Evolutionary conservation across 2,888 invertebrate genomes (phyloP).

Genomic region (Pollenia angustigena): DNA sequence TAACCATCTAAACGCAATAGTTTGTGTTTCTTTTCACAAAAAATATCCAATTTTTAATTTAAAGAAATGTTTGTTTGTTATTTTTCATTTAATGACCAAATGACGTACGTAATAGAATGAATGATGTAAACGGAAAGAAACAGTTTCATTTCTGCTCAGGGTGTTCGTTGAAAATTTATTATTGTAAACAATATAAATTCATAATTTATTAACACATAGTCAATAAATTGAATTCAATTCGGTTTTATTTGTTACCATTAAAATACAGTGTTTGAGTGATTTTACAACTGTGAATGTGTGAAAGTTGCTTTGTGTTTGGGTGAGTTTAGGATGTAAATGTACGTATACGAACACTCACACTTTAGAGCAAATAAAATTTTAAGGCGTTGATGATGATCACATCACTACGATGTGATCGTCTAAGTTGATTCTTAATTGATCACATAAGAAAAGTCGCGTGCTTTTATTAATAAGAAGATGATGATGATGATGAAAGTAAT

Average conservation of each 20-base stretch:
- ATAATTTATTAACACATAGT: constrained; percentile 67
- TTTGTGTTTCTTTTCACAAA: not conserved
- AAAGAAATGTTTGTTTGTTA: not conserved
- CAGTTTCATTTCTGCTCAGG: constrained; percentile 3
- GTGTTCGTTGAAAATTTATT: constrained; percentile 45
- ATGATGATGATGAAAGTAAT: constrained; percentile 36
- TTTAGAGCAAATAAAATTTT: constrained; percentile 16
- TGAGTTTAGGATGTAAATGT: constrained; percentile 15
- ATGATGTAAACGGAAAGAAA: constrained; percentile 21
- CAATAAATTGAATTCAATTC: constrained; percentile 70
- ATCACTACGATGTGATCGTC: constrained; percentile 49
- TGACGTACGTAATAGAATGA: constrained; percentile 47
- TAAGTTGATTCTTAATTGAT: constrained; percentile 65
- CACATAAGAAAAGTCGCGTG: constrained; percentile 73
- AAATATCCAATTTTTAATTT: not conserved
- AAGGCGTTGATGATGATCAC: constrained; percentile 61
- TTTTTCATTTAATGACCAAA: constrained; percentile 13
- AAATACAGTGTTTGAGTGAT: constrained; percentile 28
- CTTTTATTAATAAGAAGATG: constrained; percentile 68
- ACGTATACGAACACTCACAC: constrained; percentile 25
- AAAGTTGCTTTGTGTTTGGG: no score
- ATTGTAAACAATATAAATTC: constrained; percentile 59
- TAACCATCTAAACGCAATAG: not conserved
- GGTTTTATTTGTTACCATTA: constrained; percentile 56
- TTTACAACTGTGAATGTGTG: not conserved